A percentile compares a stretch with the other conserved stretches of the same genome.
Evolutionary conservation across 2,797 vertebrate species (phyloP).

Genomic region (Galagoides demidoff): DNA sequence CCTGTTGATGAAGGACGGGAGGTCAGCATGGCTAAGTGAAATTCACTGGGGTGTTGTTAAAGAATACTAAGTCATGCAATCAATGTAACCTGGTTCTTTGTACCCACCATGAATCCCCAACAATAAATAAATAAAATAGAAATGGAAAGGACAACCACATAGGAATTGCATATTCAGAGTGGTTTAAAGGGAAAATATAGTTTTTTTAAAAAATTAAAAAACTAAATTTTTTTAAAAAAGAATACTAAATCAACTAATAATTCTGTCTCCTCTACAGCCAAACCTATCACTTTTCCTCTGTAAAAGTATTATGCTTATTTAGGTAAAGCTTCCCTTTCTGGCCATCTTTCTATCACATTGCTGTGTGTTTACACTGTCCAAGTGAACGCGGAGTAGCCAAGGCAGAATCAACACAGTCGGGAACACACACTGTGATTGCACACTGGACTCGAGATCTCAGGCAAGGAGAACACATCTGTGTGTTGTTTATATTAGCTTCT

Average conservation of each 20-base stretch:
- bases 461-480: not conserved
- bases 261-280: not conserved
- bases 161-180: too few relatives aligned
- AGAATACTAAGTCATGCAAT: not conserved
- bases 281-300: not conserved
- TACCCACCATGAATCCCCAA: too few relatives aligned
- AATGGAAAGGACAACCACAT: too few relatives aligned
- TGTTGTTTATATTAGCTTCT: not conserved
- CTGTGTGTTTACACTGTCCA: not conserved
- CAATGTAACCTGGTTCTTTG: too few relatives aligned
- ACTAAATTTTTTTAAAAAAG: not conserved
- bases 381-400: not conserved
- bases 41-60: not conserved
- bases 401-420: not conserved
- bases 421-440: not conserved
- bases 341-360: not conserved
- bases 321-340: not conserved
- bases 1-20: not conserved
- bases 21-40: not conserved
- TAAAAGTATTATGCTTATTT: not conserved
- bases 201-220: too few relatives aligned
- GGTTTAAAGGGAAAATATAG: too few relatives aligned
- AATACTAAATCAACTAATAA: not conserved
- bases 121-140: too few relatives aligned
- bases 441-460: not conserved